Base-by-base conservation (phyloP, 2,797 vertebrate species). In the Eleutherodactylus coqui region DNA sequence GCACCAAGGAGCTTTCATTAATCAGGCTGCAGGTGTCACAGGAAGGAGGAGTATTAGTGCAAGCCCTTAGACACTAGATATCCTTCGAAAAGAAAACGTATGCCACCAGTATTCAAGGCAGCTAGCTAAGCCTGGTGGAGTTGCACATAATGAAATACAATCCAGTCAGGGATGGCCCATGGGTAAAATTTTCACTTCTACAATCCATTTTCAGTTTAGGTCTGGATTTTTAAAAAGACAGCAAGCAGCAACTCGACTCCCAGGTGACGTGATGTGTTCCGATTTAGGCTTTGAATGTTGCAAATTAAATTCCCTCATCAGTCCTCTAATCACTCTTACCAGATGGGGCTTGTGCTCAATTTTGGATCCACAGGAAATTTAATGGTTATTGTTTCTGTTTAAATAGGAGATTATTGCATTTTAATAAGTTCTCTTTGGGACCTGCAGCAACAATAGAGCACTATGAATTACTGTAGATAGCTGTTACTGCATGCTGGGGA, bases 321-420 rank as follows among this genome's bases (percentile, higher is more conserved):
- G 96, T 94, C 96, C 96, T 96, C 96, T 98, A 98, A 99, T 98
- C 97, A 97, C 96, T 97, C 96, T 96, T 96, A 96, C 96, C 97
- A 99, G 97, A 99, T 97, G 97, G 97, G 96, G 96, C 96, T 97
- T 96, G 95, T 92, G 95, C 96, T 97, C 95, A 95, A 95, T 96
- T 98, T 97, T 96, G 97, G 96, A 97, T 98, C 97, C 95, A 96
- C 96, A 96, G 97, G 97, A 98, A 98, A 98, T 98, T 96, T 97
- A 98, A 98, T 98, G 97, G 96, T 98, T 98, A 98, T 98, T 98
- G 97, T 98, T 97, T 98, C 96, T 96, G 96, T 98, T 98, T 98
- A 98, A 99, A 99, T 97, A 96, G 97, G 96, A 98, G 96, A 99
- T 98, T 97, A 98, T 98, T 98, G 97, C 97, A 97, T 98, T 98